Evolutionary conservation across 2,888 invertebrate genomes (phyloP), one percentile per base, ranked within the genome.

Genomic region (Nymphalis polychloros): DNA sequence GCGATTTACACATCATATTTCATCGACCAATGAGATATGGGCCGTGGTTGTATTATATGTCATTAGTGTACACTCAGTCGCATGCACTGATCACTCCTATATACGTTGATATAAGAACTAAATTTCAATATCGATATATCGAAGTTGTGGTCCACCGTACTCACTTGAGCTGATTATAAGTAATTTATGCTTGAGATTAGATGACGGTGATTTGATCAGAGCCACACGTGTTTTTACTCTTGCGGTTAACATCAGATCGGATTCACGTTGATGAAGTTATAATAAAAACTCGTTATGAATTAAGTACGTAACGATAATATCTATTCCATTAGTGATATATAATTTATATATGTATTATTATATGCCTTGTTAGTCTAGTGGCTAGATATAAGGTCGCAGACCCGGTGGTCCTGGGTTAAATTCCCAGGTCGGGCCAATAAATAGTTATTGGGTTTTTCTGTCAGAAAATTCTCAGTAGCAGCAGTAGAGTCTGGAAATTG

Each of bases 1-100:
- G 68, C 69, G 73, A 74, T 76, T 76, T 70, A 77, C 79, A 80
- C 80, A 74, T 88, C 84, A 82, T 87, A 84, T 82, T 80, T 88
- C 85, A 86, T 78, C 79, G 77, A 71, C 69, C 79, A 83, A 84
- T 75, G 73, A 73, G 75, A 67, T 71, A 67, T 69, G 66, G 74
- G 65, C 73, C 76, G 75, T 77, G 64, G 72, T 72, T 71, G 75
- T 79, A 81, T 83, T 81, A 79, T 81, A 78, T 80, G 78, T 84
- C 82, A 83, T 85, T 83, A 82, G 72, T 71, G 73, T 80, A 76
- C 75, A 76, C 52, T 53, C 59, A 35, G 49, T 60, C 49, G 48
- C 48, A 46, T 68, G 23, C 41, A 68, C 49, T 63, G 19, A 35
- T 62, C 53, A 62, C 52, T 52, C 63, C 61, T 68, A 68, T 35